phyloP scores from a whole-genome alignment of 2,888 invertebrate species.

The Philereme vetulata region DNA sequence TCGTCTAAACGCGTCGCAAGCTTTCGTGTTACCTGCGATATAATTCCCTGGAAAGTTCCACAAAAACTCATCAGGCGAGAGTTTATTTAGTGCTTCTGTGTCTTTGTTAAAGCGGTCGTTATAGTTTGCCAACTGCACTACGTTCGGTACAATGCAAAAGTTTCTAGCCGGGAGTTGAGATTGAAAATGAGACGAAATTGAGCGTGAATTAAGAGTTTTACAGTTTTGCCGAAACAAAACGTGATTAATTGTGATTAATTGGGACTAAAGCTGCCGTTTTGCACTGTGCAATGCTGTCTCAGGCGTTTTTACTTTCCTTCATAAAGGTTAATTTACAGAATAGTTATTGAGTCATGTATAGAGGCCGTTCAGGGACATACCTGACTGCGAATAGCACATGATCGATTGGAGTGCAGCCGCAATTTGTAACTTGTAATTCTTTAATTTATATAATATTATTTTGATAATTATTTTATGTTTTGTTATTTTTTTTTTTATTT shows the following conservation, averaged over 20 bases:
- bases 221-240: slow-evolving; percentile 53
- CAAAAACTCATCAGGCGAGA: slow-evolving; percentile 53
- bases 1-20: not conserved
- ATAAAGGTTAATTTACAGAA: too few species aligned
- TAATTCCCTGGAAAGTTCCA: slow-evolving; percentile 49
- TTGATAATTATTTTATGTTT: too few species aligned
- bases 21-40: slow-evolving; percentile 54
- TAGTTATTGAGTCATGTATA: too few species aligned
- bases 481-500: too few species aligned
- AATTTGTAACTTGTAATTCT: too few species aligned
- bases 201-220: slow-evolving; percentile 61
- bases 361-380: too few species aligned
- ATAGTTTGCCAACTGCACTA: slow-evolving; percentile 51
- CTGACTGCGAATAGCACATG: too few species aligned
- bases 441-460: too few species aligned
- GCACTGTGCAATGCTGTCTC: too few species aligned
- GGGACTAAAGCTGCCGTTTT: slow-evolving; percentile 12
- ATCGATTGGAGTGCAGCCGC: too few species aligned
- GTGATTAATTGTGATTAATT: slow-evolving; percentile 45
- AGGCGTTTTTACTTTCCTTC: too few species aligned
- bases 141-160: slow-evolving; percentile 56
- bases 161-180: slow-evolving; percentile 58
- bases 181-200: slow-evolving; percentile 67
- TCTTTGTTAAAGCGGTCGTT: slow-evolving; percentile 55
- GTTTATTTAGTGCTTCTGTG: slow-evolving; percentile 59